These are phyloP conservation scores for Ectemnius continuus DNA, from an alignment of 2,888 invertebrate genomes.

Conservation along the genomic window DNA sequence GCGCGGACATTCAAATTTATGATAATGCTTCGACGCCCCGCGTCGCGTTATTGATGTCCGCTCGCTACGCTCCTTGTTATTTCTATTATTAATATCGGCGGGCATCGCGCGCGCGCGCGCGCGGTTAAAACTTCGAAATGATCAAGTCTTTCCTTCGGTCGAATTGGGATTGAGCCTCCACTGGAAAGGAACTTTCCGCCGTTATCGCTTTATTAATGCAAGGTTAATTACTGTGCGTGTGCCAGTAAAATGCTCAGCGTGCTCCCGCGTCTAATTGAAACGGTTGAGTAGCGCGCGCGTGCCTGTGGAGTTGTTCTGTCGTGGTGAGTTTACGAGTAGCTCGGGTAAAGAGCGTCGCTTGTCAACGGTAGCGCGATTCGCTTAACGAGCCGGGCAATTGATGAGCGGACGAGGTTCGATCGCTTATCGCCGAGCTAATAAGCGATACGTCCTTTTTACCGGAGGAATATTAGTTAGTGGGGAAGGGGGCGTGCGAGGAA, in stretches of 20 bases:
- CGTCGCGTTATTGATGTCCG: constrained; percentile 73
- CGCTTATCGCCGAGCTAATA: background rate
- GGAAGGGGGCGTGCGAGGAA: too few species aligned
- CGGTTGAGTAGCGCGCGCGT: background rate
- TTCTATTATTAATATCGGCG: constrained; percentile 54
- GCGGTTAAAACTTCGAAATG: background rate
- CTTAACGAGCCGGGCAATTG: background rate
- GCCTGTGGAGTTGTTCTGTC: background rate
- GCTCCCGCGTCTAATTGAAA: background rate
- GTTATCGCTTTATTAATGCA: background rate
- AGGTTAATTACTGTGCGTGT: background rate
- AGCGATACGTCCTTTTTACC: too few species aligned
- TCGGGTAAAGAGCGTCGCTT: background rate
- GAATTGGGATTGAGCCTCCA: too few species aligned
- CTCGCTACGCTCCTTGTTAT: constrained; percentile 43
- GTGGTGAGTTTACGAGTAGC: background rate
- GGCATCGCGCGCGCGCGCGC: constrained; percentile 24
- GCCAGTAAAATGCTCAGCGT: background rate
- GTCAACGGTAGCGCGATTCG: background rate
- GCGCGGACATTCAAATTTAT: constrained; percentile 76
- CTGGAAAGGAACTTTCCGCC: background rate
- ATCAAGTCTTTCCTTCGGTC: background rate
- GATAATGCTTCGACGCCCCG: constrained; percentile 70
- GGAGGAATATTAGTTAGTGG: too few species aligned
- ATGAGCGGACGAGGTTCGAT: background rate